Evolutionary conservation across 2,888 invertebrate genomes (phyloP), one percentile per base, ranked within the genome.

Genomic region (Ophraella communa): DNA sequence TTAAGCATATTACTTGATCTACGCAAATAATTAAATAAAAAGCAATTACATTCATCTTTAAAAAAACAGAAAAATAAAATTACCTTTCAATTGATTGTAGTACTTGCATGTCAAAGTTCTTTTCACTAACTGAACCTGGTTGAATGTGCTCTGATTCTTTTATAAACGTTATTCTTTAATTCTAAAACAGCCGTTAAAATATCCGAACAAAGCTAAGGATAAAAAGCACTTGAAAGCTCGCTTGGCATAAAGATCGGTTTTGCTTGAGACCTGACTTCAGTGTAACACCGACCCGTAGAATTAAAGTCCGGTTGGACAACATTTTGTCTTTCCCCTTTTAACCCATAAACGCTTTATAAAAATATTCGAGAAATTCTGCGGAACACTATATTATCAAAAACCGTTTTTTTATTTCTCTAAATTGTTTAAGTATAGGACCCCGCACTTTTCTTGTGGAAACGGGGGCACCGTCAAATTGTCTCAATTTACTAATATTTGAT

Each of bases 201-300:
- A 59, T 39, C 58, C 61, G 42, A 65, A 65, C 58, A 55, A 60
- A 51, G 42, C 52, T 42, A 39, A n/a, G 30, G 21, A 45, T 17
- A 33, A 51, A 17, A 30, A 44, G 42, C 59, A 67, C 65, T 62
- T 64, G 62, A 69, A 69, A 62, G 64, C 61, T 56, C 49, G 64
- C 21, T 62, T 55, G 53, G 53, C 30, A 65, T 65, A 69, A 54
- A 55, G 65, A 47, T 44, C 58, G 45, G 52, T 64, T 64, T 66
- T 33, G 52, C 58, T 51, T 58, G 56, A 58, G 17, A n/a, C 8
- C 45, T 27, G 24, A 42, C 20, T 44, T 49, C 51, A 55, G 64
- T 66, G 64, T 68, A 24, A 33, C 17, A 33, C 27, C 27, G 54
- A 59, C 62, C 51, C 18, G 65, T 45, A 60, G 64, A 55, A 23